Base-by-base conservation (phyloP, 1,140 invertebrate genomes). In the Wasmannia auropunctata region DNA sequence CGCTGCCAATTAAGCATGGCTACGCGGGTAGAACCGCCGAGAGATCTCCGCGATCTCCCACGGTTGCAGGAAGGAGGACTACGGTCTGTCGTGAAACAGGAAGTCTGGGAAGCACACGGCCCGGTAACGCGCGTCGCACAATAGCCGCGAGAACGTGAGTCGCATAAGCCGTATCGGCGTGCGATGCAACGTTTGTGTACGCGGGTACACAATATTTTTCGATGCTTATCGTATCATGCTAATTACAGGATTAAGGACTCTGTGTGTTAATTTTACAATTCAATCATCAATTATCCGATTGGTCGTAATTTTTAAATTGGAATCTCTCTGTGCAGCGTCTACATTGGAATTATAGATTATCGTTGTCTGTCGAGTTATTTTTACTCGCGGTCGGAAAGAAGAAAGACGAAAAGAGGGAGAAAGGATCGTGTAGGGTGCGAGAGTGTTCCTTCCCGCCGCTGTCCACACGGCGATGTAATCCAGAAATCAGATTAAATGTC, bases 401-500 rank as follows among this genome's bases (percentile, higher is more conserved):
- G 72, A 79, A 63, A 56, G 16, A 49, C 19, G 46, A 43, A 34
- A 70, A 54, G 56, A 69, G 58, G 70, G 22, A 72, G 19, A 70
- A 80, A 56, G 11, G 37, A 16, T 19, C 49, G 22, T n/a, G n/a
- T 49, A 31, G 49, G 70, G 54, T 34, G 62, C 65, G 85, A 86
- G 85, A 89, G 62, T 46, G 65, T 91, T 87, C 81, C 83, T 87
- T 88, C 86, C 85, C 87, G 87, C 54, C 76, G 67, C 76, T 86
- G 88, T 86, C 87, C 87, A 86, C 87, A 83, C 80, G 84, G 63
- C 87, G 80, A 85, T 89, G 86, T 92, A 92, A 92, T 92, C 92
- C 90, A 91, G 91, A 93, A 93, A 93, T 93, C 92, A 90, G 92
- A 94, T 94, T 92, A 93, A 93, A 93, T 91, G 90, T 93, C 91